Base-by-base conservation (phyloP, 2,888 invertebrate genomes). In the Cistogaster globosa region DNA sequence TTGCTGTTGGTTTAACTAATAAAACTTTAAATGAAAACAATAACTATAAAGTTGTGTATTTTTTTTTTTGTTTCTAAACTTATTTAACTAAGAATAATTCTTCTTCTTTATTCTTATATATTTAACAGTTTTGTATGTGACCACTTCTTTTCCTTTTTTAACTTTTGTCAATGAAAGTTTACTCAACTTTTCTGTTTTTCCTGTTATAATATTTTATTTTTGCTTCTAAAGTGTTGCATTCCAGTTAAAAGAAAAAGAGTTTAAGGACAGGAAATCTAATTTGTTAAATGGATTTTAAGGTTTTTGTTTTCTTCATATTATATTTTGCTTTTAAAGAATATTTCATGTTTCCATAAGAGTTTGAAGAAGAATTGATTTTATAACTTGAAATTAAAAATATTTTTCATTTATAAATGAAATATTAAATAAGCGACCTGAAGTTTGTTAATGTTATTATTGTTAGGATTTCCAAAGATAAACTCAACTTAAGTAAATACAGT, bases 201-300 rank as follows among this genome's bases (percentile, higher is more conserved):
- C 1, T 4, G 11, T 32, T 38, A 1, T 38, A 38, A 0, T 53
- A n/a, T 55, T 4, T 38, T 38, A 5, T 51, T 2, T 6, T 20
- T 51, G 2, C 4, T 26, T 2, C 4, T 26, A 26, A 26, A 26
- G 26, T 26, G 26, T 26, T 26, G 26, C 4, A 26, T 26, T 26
- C 26, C 26, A 60, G 51, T 20, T 62, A 16, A n/a, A 18, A 6
- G 53, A 22, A 26, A 26, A 26, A 26, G 26, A 55, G 45, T 38
- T 65, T 32, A 55, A 16, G 48, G 3, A 65, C 45, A 36, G 55
- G 65, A 75, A 75, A 75, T 75, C 12, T 55, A 75, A 75, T 75
- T 65, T 75, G 32, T 45, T 75, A 75, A 75, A 75, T 65, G 75
- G 65, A 55, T 75, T 75, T 65, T 75, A 57, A 0, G 16, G 55